phyloP scores from a whole-genome alignment of 2,888 invertebrate species.

The Lapara coniferarum region DNA sequence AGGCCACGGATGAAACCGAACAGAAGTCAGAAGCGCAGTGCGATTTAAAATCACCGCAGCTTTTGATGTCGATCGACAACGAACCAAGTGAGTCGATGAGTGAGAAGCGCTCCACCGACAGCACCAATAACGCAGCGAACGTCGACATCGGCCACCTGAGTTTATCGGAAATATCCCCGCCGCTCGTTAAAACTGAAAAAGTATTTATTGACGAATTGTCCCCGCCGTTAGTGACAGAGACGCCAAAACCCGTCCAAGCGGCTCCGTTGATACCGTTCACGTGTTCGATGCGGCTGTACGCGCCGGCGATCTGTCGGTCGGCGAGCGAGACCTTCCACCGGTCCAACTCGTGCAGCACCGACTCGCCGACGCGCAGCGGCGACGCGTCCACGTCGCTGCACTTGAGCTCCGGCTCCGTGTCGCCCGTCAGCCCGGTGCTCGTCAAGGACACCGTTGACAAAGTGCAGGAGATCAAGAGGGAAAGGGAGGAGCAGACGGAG shows the following conservation, averaged over 20 bases:
- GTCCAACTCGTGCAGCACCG: slow-evolving; percentile 53
- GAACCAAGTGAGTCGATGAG: slow-evolving; percentile 48
- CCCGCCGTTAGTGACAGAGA: slow-evolving; percentile 61
- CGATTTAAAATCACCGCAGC: slow-evolving; percentile 46
- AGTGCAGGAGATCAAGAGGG: slow-evolving; percentile 90
- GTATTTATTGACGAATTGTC: slow-evolving; percentile 55
- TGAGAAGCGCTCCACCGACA: slow-evolving; percentile 39
- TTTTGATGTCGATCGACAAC: slow-evolving; percentile 48
- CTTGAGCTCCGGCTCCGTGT: slow-evolving; percentile 59
- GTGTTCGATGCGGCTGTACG: slow-evolving; percentile 62
- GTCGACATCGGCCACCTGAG: slow-evolving; percentile 56
- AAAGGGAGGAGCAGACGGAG: slow-evolving; percentile 92
- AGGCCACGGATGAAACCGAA: slow-evolving; percentile 23
- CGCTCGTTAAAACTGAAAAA: slow-evolving; percentile 51
- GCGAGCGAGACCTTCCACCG: slow-evolving; percentile 71
- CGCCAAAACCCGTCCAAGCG: slow-evolving; percentile 42
- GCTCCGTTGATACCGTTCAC: slow-evolving; percentile 42
- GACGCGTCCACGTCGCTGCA: slow-evolving; percentile 54
- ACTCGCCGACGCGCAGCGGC: slow-evolving; percentile 56
- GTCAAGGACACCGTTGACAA: slow-evolving; percentile 81
- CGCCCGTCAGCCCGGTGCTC: slow-evolving; percentile 72
- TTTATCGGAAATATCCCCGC: slow-evolving; percentile 64
- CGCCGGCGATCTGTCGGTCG: slow-evolving; percentile 76
- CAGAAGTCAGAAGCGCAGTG: slow-evolving; percentile 26
- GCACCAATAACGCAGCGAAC: slow-evolving; percentile 38